Base-by-base conservation (phyloP, 2,888 invertebrate genomes). In the Petrophora chlorosata region DNA sequence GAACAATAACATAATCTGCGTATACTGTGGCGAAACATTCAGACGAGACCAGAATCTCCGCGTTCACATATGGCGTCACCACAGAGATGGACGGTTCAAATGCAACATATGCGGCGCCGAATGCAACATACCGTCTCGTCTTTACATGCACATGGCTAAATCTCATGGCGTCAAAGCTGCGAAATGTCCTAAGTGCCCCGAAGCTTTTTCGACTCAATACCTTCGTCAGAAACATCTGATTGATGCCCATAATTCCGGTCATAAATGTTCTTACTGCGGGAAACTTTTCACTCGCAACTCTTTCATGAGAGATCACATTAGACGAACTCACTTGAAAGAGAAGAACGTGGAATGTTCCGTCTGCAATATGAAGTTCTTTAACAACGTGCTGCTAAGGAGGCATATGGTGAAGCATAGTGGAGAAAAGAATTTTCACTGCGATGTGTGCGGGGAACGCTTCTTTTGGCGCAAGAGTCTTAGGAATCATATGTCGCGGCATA, bases 391-490 rank as follows among this genome's bases (percentile, higher is more conserved):
- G 3, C 44, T 88, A 5, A 74, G 83, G 23, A 64, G 86, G 1
- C 90, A 89, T 36, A 86, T 89, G 86, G 81, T 87, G 0, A 89
- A 86, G 35, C 89, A 89, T 43, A 89, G 89, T 28, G 91, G 91
- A 1, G 92, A 92, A 25, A 91, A 91, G 44, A 90, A 88, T 33
- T 92, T 91, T 49, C 90, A 92, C 38, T 93, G 93, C 53, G 92
- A 93, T 33, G 76, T 92, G 1, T 94, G 93, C 46, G 91, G 92
- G 0, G 92, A 92, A 51, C 85, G 92, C 58, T 91, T 93, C 54
- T 91, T 91, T 25, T 92, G 93, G 75, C 85, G 92, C 43, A 93
- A 93, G 41, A 92, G 93, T 61, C 73, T 94, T 17, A 88, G 91
- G 9, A 91, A 91, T 0, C 94, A 94, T 57, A 85, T 91, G 69